Base-by-base conservation (phyloP, 2,797 vertebrate genomes). In the Rachycentron canadum region DNA sequence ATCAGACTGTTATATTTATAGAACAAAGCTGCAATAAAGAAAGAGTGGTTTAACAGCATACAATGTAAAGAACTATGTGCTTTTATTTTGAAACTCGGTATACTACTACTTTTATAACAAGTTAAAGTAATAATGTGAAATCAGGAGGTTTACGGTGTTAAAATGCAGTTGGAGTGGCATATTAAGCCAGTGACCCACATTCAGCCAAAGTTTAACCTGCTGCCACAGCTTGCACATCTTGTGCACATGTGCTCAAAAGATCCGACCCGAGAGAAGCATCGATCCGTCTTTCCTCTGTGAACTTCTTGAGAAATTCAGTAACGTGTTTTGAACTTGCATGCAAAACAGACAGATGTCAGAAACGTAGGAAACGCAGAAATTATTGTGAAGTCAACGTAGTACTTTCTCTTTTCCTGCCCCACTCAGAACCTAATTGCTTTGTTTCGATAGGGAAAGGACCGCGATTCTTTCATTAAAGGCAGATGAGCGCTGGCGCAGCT, bases 361-460 rank as follows among this genome's bases (percentile, higher is more conserved):
- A 25, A 78, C 57, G 55, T 74, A 65, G 64, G 73, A 79, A 81
- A 81, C 83, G 78, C 79, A 70, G 53, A 68, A 59, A 73, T 72
- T 61, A 73, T 58, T 59, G 19, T 76, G 79, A 85, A 79, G 78
- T 70, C 45, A 76, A 25, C 5, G 45, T 59, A 11, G 19, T 60
- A 61, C 64, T 77, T 28, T 81, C 58, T 80, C 56, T 63, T 76
- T 73, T 60, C 60, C 78, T 75, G 65, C 52, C 53, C 34, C 62
- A 6, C 60, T 80, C 41, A 2, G 30, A 66, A 8, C 14, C 28
- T 26, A 21, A 21, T 62, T 57, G 61, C 40, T 79, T 75, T 64
- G 83, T 90, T 91, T 91, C 89, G 82, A 21, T 89, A 81, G 76
- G 85, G 87, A 89, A 88, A 90, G 84, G 83, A 79, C 74, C 75